phyloP scores from a whole-genome alignment of 2,797 vertebrate genomes.

The Phoxinus dragarum region DNA sequence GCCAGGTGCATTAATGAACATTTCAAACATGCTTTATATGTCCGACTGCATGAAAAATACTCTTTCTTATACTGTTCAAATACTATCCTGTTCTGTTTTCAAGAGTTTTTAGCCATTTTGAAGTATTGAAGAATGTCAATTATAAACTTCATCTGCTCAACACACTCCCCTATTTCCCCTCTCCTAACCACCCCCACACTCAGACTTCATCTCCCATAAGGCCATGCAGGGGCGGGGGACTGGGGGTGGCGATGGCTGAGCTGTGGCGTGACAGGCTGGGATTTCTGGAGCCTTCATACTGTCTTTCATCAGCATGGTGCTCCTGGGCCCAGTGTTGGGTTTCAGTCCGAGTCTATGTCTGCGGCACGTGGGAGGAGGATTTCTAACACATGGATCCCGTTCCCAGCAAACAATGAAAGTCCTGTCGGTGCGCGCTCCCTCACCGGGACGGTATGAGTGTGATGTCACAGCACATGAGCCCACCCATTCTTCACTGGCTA shows the following conservation, averaged over 20 bases:
- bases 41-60: neutral
- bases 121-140: constrained; percentile 14
- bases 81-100: constrained; percentile 1
- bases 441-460: constrained; percentile 37
- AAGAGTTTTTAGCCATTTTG: constrained; percentile 7
- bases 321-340: constrained; percentile 78
- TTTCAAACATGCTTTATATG: neutral
- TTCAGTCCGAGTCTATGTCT: constrained; percentile 78
- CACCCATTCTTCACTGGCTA: constrained; percentile 68
- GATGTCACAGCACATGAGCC: constrained; percentile 62
- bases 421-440: constrained; percentile 73
- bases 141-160: constrained; percentile 40
- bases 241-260: constrained; percentile 50
- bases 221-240: constrained; percentile 58
- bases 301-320: constrained; percentile 84
- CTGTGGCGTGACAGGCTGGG: constrained; percentile 73
- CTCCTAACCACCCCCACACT: constrained; percentile 64
- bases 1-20: neutral
- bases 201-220: constrained; percentile 68
- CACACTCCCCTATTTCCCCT: constrained; percentile 28
- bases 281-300: constrained; percentile 78
- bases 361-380: constrained; percentile 85
- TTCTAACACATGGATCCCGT: constrained; percentile 85
- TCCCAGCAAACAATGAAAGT: constrained; percentile 82
- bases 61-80: neutral